These are phyloP conservation scores for Zaprionus africanus DNA, from an alignment of 1,140 invertebrate genomes.

Conservation along the genomic window DNA sequence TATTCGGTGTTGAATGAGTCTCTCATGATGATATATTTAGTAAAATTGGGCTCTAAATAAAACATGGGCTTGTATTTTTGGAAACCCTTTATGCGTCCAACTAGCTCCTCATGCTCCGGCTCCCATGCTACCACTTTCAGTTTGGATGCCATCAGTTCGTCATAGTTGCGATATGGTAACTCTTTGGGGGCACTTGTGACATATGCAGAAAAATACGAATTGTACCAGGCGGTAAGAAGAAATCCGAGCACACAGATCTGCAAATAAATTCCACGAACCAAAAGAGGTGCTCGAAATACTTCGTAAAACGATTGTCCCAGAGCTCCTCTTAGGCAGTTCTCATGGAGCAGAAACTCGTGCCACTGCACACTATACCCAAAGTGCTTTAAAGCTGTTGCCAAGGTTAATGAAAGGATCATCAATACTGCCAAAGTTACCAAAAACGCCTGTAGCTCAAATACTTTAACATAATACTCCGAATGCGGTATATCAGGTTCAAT, in stretches of 20 bases:
- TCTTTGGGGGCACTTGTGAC: constrained; percentile 67
- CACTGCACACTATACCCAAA: constrained; percentile 54
- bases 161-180: constrained; percentile 48
- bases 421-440: constrained; percentile 49
- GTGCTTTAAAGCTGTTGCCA: constrained; percentile 46
- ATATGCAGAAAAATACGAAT: constrained; percentile 76
- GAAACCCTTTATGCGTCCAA: constrained; percentile 49
- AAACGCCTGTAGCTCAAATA: constrained; percentile 67
- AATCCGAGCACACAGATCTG: constrained; percentile 73
- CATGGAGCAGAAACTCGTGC: constrained; percentile 64
- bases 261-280: constrained; percentile 66
- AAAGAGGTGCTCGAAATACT: constrained; percentile 46
- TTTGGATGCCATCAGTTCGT: constrained; percentile 63
- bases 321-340: constrained; percentile 66
- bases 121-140: constrained; percentile 57
- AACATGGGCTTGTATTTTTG: constrained; percentile 71
- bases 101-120: constrained; percentile 64
- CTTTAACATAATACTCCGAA: constrained; percentile 64
- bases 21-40: constrained; percentile 44
- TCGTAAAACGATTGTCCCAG: constrained; percentile 71
- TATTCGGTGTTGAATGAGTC: constrained; percentile 62
- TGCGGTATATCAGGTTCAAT: constrained; percentile 68
- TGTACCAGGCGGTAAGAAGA: constrained; percentile 73
- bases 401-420: constrained; percentile 45
- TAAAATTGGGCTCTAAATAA: constrained; percentile 51